Percentiles rank a stretch among this genome's conserved stretches.
Conservation (phyloP, 2,113 vertebrate species). For the Lepus europaeus region DNA sequence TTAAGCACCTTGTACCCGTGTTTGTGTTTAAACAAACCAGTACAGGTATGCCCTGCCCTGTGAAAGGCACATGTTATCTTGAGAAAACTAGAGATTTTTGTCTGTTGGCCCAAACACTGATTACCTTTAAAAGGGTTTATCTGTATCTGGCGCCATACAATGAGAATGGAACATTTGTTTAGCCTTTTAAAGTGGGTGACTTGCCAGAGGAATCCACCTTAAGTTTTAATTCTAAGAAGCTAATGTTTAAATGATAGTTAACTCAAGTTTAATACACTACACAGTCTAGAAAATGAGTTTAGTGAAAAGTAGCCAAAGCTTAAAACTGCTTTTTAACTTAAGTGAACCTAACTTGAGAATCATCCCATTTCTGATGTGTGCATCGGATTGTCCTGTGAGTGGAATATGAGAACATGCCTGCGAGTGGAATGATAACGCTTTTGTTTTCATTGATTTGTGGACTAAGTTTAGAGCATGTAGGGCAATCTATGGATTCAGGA, state of each 20-base stretch:
- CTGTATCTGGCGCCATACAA: not conserved
- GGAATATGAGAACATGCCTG: not conserved
- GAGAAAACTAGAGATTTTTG: slow-evolving; percentile 24
- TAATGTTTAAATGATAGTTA: slow-evolving; percentile 62
- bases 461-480: not conserved
- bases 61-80: not conserved
- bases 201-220: not conserved
- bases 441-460: slow-evolving; percentile 22
- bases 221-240: not conserved
- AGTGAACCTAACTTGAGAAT: not conserved
- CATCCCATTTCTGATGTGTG: not conserved
- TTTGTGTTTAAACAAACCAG: slow-evolving; percentile 31
- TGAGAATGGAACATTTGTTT: slow-evolving; percentile 15
- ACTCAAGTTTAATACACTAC: not conserved
- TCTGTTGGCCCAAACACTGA: not conserved
- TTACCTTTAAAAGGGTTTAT: not conserved
- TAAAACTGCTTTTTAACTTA: slow-evolving; percentile 13
- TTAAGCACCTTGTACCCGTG: not conserved
- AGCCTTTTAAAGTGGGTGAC: slow-evolving; percentile 34
- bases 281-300: not conserved
- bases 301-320: not conserved
- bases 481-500: not conserved
- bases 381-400: not conserved
- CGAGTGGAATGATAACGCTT: not conserved
- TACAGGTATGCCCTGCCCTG: not conserved